A percentile compares a stretch with the other conserved stretches of the same genome.
Evolutionary conservation across 2,113 vertebrate species (phyloP).

Genomic region (Catharus minimus): DNA sequence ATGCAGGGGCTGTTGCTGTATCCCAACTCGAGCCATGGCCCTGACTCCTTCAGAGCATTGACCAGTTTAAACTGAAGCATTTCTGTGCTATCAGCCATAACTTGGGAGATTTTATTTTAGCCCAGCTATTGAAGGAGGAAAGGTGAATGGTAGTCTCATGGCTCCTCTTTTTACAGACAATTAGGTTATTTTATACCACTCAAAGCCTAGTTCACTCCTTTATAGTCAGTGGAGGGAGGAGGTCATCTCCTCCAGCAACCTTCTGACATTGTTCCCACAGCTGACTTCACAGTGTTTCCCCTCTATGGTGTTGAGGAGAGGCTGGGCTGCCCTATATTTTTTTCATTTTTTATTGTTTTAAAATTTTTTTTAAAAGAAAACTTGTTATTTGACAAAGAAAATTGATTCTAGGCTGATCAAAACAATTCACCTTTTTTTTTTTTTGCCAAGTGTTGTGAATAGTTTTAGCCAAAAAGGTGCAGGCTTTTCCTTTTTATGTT

Average conservation of each 20-base stretch:
- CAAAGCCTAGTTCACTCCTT: background rate
- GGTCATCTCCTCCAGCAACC: background rate
- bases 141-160: background rate
- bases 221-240: background rate
- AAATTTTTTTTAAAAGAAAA: background rate
- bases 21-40: background rate
- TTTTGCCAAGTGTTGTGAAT: background rate
- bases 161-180: background rate
- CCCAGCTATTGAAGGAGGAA: background rate
- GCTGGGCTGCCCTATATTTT: background rate
- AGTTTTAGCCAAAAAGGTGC: background rate
- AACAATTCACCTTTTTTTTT: background rate
- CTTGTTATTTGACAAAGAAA: background rate
- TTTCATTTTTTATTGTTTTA: no score
- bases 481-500: slow-evolving; percentile 27
- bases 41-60: background rate
- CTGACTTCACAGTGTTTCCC: background rate
- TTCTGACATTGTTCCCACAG: background rate
- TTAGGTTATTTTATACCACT: background rate
- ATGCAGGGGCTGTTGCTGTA: background rate
- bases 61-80: background rate
- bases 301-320: background rate
- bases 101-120: slow-evolving; percentile 3
- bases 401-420: background rate
- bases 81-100: background rate